Evolutionary conservation across 2,888 invertebrate species (phyloP).

Genomic region (Cephus sareptanus): DNA sequence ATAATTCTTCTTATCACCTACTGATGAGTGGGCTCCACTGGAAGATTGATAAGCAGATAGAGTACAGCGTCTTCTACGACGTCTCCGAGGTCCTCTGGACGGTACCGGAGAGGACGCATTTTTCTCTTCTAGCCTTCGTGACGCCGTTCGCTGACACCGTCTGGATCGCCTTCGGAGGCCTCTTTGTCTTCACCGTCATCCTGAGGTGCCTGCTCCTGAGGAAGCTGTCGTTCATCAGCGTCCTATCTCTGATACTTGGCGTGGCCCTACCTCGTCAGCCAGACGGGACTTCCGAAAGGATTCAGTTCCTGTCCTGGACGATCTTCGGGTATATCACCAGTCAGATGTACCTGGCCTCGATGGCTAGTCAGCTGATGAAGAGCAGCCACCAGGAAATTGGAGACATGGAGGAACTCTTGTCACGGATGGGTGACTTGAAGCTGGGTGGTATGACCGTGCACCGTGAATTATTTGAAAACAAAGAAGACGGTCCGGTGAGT

Average conservation of each 20-base stretch:
- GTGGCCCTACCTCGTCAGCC: conserved; percentile 42
- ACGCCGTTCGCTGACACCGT: conserved; percentile 43
- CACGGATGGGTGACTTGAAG: conserved; percentile 31
- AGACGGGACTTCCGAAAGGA: conserved; percentile 34
- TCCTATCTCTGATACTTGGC: conserved; percentile 47
- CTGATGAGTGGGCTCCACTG: conserved; percentile 41
- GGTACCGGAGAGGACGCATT: conserved; percentile 38
- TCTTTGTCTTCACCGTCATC: conserved; percentile 38
- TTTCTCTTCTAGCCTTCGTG: conserved; percentile 41
- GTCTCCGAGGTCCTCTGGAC: conserved; percentile 41
- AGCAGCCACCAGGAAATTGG: conserved; percentile 39
- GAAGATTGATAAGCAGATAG: conserved; percentile 21
- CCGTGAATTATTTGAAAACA: conserved; percentile 55
- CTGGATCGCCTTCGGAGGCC: conserved; percentile 44
- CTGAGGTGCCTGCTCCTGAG: conserved; percentile 36
- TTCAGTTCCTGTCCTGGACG: conserved; percentile 53
- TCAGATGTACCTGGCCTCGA: conserved; percentile 54
- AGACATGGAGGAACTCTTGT: conserved; percentile 40
- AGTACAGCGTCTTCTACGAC: conserved; percentile 43
- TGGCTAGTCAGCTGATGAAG: conserved; percentile 52
- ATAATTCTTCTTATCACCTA: conserved; percentile 13
- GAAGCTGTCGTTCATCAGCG: conserved; percentile 45
- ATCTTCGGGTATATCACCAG: conserved; percentile 51
- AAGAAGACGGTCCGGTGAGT: conserved; percentile 67
- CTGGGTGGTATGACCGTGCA: conserved; percentile 35